phyloP scores from a whole-genome alignment of 2,797 vertebrate species.

The Notoglanidium macrostoma region DNA sequence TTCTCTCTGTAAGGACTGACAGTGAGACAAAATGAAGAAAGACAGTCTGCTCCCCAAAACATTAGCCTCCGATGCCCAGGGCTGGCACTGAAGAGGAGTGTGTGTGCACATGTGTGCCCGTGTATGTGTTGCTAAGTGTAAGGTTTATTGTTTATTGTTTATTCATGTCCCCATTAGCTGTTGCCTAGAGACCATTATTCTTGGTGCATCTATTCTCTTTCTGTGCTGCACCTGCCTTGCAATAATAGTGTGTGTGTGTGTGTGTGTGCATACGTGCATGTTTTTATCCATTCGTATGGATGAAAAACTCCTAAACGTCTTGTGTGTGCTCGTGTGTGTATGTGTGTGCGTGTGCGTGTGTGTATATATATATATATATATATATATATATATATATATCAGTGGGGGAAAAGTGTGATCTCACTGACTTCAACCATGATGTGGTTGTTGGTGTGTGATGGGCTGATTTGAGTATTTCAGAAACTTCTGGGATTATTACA shows the following conservation, averaged over 20 bases:
- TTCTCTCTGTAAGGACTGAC: constrained; percentile 55
- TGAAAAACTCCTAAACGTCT: background rate
- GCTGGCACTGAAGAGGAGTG: constrained; percentile 43
- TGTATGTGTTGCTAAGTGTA: constrained; percentile 45
- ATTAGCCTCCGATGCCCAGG: constrained; percentile 49
- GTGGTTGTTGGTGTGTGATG: too few species aligned
- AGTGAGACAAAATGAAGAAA: constrained; percentile 58
- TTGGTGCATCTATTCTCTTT: constrained; percentile 33
- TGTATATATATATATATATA: too few species aligned
- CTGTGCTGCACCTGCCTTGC: constrained; percentile 44
- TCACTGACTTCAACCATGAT: too few species aligned
- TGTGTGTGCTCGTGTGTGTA: background rate
- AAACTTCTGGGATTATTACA: too few species aligned
- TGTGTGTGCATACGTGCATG: constrained; percentile 5
- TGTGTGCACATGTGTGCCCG: constrained; percentile 25
- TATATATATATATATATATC: too few species aligned
- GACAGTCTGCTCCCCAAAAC: constrained; percentile 51
- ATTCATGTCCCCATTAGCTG: constrained; percentile 56
- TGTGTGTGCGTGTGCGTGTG: too few species aligned
- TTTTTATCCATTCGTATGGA: background rate
- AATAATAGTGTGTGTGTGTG: constrained; percentile 25
- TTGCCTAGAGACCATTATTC: constrained; percentile 55
- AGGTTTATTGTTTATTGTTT: constrained; percentile 59
- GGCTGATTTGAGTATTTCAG: too few species aligned
- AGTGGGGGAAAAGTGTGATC: too few species aligned